Base-by-base conservation (phyloP, 2,888 invertebrate species). In the Antheraea yamamai region DNA sequence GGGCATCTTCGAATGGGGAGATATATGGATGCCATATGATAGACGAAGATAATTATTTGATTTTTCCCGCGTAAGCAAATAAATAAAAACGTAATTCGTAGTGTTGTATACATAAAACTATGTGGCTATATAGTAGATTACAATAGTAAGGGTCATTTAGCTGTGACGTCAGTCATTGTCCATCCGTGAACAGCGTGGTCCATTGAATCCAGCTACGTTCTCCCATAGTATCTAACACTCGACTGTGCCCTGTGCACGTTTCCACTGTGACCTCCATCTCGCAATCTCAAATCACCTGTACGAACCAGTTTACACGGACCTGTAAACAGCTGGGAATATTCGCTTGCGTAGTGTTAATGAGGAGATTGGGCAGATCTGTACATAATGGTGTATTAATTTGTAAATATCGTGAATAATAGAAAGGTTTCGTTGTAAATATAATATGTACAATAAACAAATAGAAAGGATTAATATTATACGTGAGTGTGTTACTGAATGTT, bases 211-310 rank as follows among this genome's bases (percentile, higher is more conserved):
- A 78, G 79, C 77, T 76, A 77, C n/a, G 78, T 77, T 81, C 81
- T 81, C 79, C 81, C 76, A 83, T 85, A 87, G 86, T 87, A 78
- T 79, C 76, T 76, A 78, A 78, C 76, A 77, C 77, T 78, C 83
- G 66, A 76, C 80, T 78, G 76, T 26, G 61, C 4, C 61, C 71
- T 20, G 39, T 82, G 83, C 85, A 84, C 84, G 86, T 77, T 78
- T 78, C 71, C 72, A 73, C 58, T 72, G 68, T 75, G 78, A 79
- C 78, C 78, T 79, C 51, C 52, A 70, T 70, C 70, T 70, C 39
- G 70, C 73, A 66, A 74, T 74, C 70, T 75, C 74, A 12, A 18
- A 70, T 23, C 61, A 58, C 71, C 70, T 58, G 20, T 58, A 10
- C 18, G 6, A 26, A 64, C 74, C 74, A 39, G 8, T n/a, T 26